Base-by-base conservation (phyloP, 2,113 vertebrate species). In the Chloebia gouldiae region DNA sequence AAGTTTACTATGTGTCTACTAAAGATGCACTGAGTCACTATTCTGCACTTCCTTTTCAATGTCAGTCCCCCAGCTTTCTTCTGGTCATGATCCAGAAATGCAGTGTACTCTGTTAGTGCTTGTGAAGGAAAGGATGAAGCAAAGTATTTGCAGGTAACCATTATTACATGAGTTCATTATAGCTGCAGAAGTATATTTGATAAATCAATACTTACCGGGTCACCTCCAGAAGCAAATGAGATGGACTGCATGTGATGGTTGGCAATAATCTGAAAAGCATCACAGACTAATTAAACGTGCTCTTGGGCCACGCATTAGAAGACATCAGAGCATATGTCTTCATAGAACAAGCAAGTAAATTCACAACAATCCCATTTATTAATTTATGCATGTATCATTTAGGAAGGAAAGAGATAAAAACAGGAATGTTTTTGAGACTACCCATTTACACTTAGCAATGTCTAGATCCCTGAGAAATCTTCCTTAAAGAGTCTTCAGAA, bases 191-290 rank as follows among this genome's bases (percentile, higher is more conserved):
- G 72, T 23, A 33, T 79, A 13, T 78, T 68, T 93, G 53, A 76
- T 24, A 50, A 91, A 92, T 89, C 83, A 44, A 79, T 98, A 99
- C 99, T 95, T 98, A 99, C 99, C 78, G 98, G 98, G 96, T 99
- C 99, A 92, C 99, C 99, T 97, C 99, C 99, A 63, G 99, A 99
- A 84, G 99, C 99, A 97, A 99, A 99, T 40, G 99, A 99, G 97
- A 99, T 99, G 92, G 99, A 98, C 97, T 99, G 99, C 98, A 99
- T 99, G 45, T 99, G 98, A 91, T 99, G 99, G 93, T 99, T 98
- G 93, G 98, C 98, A 97, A 99, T 98, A 96, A 98, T 98, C 99
- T 99, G 97, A 75, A 97, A 98, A 96, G 95, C 68, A 96, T 77
- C 97, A 95, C 51, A 69, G 77, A 89, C 18, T 75, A 85, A 86